Evolutionary conservation across 2,113 vertebrate species (phyloP), one percentile per base, ranked within the genome.

Genomic region (Formicarius rufipectus): DNA sequence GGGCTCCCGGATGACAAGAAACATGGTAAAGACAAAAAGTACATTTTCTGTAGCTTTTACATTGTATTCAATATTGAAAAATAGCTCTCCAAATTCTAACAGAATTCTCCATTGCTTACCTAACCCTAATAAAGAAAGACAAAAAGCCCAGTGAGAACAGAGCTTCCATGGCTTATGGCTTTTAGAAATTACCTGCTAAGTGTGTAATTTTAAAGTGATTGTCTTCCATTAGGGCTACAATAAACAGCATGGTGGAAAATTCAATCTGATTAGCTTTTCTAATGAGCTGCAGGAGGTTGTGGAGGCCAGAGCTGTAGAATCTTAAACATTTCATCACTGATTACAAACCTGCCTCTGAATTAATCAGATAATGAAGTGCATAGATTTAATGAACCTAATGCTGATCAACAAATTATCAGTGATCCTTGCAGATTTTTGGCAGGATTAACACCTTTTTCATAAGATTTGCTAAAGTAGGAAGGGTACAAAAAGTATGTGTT

Each of bases 161-260:
- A 78, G 44, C 16, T 89, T 88, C 75, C 5, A 17, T 42, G 15
- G 87, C 94, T 95, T 93, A 68, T 42, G 4, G 73, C 83, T 95
- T 84, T 95, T 84, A 95, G 90, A 96, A 96, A 94, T 96, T 92
- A 96, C 92, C 90, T 95, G 88, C 92, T 95, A 90, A 93, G 92
- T 94, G 92, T 90, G 86, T 96, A 95, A 97, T 97, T 96, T 96
- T 90, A 92, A 96, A 94, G 93, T 90, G 93, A 96, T 94, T 96
- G 93, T 95, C 85, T 93, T 90, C 88, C 92, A 95, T 97, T 97
- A 96, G 49, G 84, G 73, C 89, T 95, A 95, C 88, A 95, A 89
- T 94, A 96, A 96, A 97, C 96, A 97, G 93, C 92, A 94, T 86
- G 83, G 95, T 95, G 80, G 95, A 95, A 96, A 96, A 95, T 89